Percentiles rank a stretch among this genome's conserved stretches.
Conservation (phyloP, 1,140 invertebrate species). For the Bombus balteatus region DNA sequence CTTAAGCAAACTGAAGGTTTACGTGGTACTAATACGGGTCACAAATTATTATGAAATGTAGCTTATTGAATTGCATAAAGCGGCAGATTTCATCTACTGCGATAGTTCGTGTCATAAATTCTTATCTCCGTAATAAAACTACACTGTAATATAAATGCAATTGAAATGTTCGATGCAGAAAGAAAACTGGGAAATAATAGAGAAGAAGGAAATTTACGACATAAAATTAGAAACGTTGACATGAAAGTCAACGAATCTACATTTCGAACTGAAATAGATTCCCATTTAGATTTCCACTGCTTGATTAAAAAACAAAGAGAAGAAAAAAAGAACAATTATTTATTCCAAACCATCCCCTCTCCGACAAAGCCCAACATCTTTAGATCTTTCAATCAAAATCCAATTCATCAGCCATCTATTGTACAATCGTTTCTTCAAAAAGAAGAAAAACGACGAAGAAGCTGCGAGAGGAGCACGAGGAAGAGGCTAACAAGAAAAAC, state of each 20-base stretch:
- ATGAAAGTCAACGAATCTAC: no score
- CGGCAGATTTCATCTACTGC: no score
- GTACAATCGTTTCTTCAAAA: background rate
- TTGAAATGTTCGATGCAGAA: background rate
- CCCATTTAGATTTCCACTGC: no score
- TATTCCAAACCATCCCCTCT: background rate
- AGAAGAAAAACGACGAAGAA: background rate
- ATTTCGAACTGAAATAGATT: no score
- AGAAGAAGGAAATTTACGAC: no score
- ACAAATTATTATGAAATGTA: background rate
- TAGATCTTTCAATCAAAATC: background rate
- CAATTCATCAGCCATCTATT: background rate
- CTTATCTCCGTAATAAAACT: background rate
- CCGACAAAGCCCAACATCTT: background rate
- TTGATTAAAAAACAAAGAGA: no score
- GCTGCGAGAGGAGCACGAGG: background rate
- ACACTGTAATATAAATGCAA: no score
- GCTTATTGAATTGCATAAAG: background rate
- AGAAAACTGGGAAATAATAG: no score
- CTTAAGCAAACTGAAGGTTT: background rate
- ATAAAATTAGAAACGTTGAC: fast-evolving
- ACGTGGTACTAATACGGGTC: no score
- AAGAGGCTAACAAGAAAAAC: conserved; percentile 32
- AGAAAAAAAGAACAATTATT: background rate
- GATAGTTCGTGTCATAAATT: no score